phyloP scores from a whole-genome alignment of 2,113 vertebrate genomes.

The Callaeas wilsoni region DNA sequence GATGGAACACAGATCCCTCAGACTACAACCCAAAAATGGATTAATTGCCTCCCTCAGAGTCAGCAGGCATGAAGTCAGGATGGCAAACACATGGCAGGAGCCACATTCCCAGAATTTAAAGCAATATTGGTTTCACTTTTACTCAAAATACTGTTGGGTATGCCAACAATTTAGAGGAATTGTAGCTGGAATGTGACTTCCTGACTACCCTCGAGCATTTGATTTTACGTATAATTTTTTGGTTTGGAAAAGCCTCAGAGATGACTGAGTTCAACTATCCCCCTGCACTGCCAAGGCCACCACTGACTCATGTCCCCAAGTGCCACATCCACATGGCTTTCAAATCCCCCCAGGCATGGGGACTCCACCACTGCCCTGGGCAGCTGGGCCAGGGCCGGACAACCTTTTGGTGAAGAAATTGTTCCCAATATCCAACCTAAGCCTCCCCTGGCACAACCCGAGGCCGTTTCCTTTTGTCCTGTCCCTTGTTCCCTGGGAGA shows the following conservation, averaged over 20 bases:
- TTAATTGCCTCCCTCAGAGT: background rate
- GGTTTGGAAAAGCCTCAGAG: background rate
- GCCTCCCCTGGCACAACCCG: background rate
- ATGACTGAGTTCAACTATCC: accelerated
- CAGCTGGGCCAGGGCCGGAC: background rate
- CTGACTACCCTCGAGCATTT: background rate
- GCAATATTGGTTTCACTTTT: background rate
- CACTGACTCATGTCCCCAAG: background rate
- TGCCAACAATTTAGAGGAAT: background rate
- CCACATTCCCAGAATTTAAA: background rate
- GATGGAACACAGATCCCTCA: background rate
- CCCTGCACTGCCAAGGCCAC: background rate
- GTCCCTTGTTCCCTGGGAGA: background rate
- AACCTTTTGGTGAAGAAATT: background rate
- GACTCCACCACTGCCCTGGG: background rate
- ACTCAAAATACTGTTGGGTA: background rate
- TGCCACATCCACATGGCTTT: background rate
- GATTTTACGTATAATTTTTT: background rate
- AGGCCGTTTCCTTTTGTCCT: background rate
- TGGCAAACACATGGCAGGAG: background rate
- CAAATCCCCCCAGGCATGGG: background rate
- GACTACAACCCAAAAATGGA: background rate
- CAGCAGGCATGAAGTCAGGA: background rate
- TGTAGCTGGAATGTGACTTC: background rate
- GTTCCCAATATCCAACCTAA: background rate